These are phyloP conservation scores for Beris morrisii DNA, from an alignment of 2,888 invertebrate species.

Conservation along the genomic window DNA sequence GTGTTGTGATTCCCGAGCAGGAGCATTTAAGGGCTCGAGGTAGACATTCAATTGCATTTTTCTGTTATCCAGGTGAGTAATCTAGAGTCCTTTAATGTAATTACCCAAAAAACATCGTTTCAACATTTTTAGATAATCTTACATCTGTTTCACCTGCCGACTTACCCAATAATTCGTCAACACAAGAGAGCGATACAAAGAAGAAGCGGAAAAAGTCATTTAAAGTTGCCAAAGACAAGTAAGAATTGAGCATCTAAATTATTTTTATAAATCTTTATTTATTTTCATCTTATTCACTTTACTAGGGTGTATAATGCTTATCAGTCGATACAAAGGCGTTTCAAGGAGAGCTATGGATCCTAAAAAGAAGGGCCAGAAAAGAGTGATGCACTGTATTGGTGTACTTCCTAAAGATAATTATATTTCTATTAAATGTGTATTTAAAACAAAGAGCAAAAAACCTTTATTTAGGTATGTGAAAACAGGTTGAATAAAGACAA, in stretches of 20 bases:
- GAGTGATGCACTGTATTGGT: background rate
- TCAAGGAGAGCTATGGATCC: slow-evolving; percentile 69
- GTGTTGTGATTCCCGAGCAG: slow-evolving; percentile 71
- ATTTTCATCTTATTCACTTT: slow-evolving; percentile 47
- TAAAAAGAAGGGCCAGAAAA: slow-evolving; percentile 25
- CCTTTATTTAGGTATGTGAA: no score
- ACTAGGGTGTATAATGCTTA: slow-evolving; percentile 69
- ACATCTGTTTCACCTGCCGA: slow-evolving; percentile 56
- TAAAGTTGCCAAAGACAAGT: slow-evolving; percentile 56
- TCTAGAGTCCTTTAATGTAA: background rate
- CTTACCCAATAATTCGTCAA: slow-evolving; percentile 49
- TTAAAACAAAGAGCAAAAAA: no score
- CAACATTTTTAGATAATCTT: slow-evolving; percentile 47
- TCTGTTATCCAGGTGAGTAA: slow-evolving; percentile 69
- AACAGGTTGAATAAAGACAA: no score
- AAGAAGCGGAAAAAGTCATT: slow-evolving; percentile 56
- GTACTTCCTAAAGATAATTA: no score
- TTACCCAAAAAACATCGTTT: slow-evolving; percentile 37
- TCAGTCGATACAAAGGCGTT: slow-evolving; percentile 70
- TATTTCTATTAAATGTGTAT: no score
- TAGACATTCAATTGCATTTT: slow-evolving; percentile 76
- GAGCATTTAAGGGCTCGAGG: slow-evolving; percentile 64
- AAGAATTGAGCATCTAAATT: slow-evolving; percentile 31
- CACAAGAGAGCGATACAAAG: slow-evolving; percentile 47
- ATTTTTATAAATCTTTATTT: slow-evolving; percentile 46